These are phyloP conservation scores for Myanophis thanlyinensis DNA, from an alignment of 2,113 vertebrate genomes.

Conservation along the genomic window DNA sequence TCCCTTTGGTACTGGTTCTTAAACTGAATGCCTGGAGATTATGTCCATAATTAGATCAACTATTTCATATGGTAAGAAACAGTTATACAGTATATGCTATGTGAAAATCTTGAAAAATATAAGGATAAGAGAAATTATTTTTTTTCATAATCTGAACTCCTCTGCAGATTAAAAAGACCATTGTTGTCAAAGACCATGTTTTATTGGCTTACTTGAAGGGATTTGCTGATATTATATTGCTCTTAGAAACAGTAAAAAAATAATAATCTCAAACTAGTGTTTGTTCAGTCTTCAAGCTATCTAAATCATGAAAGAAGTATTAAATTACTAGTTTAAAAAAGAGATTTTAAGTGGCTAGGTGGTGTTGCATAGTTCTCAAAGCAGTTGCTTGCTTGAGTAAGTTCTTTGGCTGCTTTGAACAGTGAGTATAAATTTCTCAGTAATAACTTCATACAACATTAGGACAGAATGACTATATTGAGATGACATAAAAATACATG, in stretches of 20 bases:
- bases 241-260: not conserved
- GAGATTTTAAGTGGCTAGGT: not conserved
- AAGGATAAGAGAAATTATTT: not conserved
- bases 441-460: conserved; percentile 34
- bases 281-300: not conserved
- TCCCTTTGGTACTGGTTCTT: not conserved
- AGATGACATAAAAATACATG: conserved; percentile 29
- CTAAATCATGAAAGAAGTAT: conserved; percentile 1
- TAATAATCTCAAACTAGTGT: not conserved
- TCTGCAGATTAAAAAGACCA: not conserved
- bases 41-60: not conserved
- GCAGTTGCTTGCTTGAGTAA: not conserved
- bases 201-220: not conserved
- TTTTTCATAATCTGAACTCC: not conserved
- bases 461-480: conserved; percentile 27
- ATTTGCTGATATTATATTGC: not conserved
- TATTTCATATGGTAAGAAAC: not conserved
- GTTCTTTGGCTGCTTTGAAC: not conserved
- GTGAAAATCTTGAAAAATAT: not conserved
- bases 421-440: conserved; percentile 18
- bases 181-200: not conserved
- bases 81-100: not conserved
- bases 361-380: not conserved
- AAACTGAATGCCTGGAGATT: not conserved
- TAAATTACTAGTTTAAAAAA: not conserved